A percentile compares a stretch with the other conserved stretches of the same genome.
Conservation (phyloP, 1,140 invertebrate species). For the Aphis craccivora region DNA sequence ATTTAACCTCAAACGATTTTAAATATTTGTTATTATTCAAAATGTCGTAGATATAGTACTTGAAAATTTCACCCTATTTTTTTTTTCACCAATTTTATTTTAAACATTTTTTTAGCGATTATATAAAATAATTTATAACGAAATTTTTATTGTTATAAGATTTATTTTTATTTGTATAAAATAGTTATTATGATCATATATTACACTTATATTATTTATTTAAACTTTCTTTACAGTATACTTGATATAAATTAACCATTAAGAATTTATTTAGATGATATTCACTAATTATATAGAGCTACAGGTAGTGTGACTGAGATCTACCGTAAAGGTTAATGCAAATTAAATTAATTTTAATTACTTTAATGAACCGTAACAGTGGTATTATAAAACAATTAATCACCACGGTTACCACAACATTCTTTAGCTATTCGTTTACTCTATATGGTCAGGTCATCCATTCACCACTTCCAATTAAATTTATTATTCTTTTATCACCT, state of each 20-base stretch:
- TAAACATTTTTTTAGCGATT: too few species aligned
- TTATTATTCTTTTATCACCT: not conserved
- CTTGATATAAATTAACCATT: not conserved
- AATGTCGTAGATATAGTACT: too few species aligned
- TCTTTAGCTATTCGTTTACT: not conserved
- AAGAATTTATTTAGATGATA: not conserved
- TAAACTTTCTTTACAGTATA: not conserved
- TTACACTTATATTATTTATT: not conserved
- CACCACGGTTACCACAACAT: not conserved
- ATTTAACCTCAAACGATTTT: too few species aligned
- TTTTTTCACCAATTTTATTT: too few species aligned
- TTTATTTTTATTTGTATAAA: not conserved
- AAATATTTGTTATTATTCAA: too few species aligned
- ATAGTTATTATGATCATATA: not conserved
- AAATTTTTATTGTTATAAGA: not conserved
- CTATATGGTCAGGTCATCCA: not conserved
- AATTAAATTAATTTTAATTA: conserved; percentile 42
- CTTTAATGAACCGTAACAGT: not conserved
- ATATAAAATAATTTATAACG: not conserved
- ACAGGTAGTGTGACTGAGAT: not conserved
- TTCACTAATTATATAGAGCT: not conserved
- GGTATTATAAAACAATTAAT: conserved; percentile 44
- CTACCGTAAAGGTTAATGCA: not conserved
- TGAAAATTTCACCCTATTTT: too few species aligned
- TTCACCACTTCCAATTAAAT: not conserved